Conservation (phyloP, 2,113 vertebrate species). For the Boulengeromyrus knoepffleri region DNA sequence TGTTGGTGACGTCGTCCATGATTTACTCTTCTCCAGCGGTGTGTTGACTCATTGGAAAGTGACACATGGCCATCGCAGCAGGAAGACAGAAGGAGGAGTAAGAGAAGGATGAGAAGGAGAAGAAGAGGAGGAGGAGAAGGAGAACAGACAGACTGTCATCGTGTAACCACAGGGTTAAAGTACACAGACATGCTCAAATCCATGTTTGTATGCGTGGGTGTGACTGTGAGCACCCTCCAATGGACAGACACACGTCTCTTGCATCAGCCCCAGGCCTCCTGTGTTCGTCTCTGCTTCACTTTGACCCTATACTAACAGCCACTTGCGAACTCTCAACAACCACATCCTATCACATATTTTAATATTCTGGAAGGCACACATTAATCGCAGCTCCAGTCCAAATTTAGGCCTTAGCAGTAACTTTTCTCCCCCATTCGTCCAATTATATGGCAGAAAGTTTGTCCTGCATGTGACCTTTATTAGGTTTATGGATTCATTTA, state of each 20-base stretch:
- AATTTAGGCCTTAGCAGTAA: not conserved
- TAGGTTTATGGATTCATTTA: not conserved
- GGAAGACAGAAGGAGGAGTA: not conserved
- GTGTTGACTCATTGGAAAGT: not conserved
- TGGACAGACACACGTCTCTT: not conserved
- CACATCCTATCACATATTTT: not conserved
- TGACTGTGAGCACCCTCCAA: not conserved
- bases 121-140: not conserved
- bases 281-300: not conserved
- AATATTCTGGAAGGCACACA: not conserved
- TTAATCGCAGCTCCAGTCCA: not conserved
- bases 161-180: not conserved
- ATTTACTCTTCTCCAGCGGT: not conserved
- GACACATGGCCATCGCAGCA: not conserved
- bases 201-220: not conserved
- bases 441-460: conserved; percentile 7
- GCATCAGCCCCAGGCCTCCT: not conserved
- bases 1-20: not conserved
- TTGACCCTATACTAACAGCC: not conserved
- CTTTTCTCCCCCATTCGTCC: not conserved
- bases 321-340: not conserved
- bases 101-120: not conserved
- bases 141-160: not conserved
- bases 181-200: not conserved
- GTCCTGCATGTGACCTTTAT: not conserved